These are phyloP conservation scores for Theonella swinhoei DNA, from an alignment of 37 sponge, comb jelly and placozoan genomes.

Conservation along the genomic window DNA sequence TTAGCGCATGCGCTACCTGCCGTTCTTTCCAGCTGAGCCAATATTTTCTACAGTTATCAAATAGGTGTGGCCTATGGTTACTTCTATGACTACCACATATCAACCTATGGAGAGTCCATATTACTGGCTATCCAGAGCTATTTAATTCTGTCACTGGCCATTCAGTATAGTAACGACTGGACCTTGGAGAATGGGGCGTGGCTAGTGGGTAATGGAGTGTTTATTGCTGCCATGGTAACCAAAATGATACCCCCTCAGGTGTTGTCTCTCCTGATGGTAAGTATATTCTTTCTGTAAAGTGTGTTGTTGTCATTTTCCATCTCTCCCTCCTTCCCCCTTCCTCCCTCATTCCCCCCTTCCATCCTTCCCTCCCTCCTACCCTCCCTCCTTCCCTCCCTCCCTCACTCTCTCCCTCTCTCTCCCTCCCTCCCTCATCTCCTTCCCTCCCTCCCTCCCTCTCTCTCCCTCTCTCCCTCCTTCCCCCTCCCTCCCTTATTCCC, in stretches of 20 bases:
- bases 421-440: no score
- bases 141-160: neutral
- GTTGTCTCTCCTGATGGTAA: conserved; percentile 3
- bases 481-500: no score
- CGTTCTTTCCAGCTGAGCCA: no score
- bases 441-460: neutral
- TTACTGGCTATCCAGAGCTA: conserved; percentile 33
- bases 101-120: conserved; percentile 41
- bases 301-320: neutral
- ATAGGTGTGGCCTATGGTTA: conserved; percentile 37
- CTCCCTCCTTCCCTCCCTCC: no score
- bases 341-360: no score
- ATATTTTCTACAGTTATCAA: conserved; percentile 20
- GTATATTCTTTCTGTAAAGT: no score
- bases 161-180: conserved; percentile 12
- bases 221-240: neutral
- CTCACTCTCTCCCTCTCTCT: no score
- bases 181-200: conserved; percentile 7
- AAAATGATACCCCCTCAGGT: neutral
- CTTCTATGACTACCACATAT: conserved; percentile 18
- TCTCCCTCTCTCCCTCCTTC: neutral
- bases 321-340: neutral
- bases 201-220: neutral
- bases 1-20: no score
- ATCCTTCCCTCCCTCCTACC: no score